Percentiles rank a stretch among this genome's conserved stretches.
These are phyloP conservation scores for Elephantulus edwardii DNA, from an alignment of 2,113 vertebrate species.

Conservation along the genomic window DNA sequence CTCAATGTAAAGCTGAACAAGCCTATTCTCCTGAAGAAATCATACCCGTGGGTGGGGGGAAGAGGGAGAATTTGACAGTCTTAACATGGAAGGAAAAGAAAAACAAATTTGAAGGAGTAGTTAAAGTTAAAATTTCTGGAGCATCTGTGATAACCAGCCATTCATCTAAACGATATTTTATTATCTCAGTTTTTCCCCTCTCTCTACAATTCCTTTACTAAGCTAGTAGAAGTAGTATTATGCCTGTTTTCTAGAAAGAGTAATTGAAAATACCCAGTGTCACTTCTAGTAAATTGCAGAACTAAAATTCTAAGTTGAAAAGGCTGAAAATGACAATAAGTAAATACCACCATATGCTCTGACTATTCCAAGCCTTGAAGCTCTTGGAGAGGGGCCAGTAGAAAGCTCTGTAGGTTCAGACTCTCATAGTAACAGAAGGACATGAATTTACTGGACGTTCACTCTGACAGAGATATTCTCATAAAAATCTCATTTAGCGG, in stretches of 20 bases:
- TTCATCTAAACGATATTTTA: background rate
- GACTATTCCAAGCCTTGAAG: background rate
- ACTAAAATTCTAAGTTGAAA: constrained; percentile 16
- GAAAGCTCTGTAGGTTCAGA: constrained; percentile 3
- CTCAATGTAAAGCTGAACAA: background rate
- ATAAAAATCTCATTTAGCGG: constrained; percentile 8
- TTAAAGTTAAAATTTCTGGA: background rate
- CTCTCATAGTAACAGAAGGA: constrained; percentile 11
- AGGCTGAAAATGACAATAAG: constrained; percentile 17
- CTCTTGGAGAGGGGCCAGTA: background rate
- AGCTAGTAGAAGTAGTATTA: background rate
- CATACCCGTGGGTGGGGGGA: background rate
- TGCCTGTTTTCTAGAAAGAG: background rate
- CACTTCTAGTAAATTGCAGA: constrained; percentile 11
- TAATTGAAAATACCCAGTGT: background rate
- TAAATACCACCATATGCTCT: constrained; percentile 19
- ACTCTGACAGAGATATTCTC: background rate
- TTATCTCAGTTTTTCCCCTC: background rate
- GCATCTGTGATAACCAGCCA: background rate
- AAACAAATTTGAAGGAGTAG: background rate
- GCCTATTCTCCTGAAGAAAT: background rate
- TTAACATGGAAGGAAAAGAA: background rate
- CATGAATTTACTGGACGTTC: background rate
- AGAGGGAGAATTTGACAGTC: background rate
- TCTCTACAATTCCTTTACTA: background rate